A percentile compares a stretch with the other conserved stretches of the same genome.
These are phyloP conservation scores for Neodiprion fabricii DNA, from an alignment of 1,140 invertebrate genomes.

Conservation along the genomic window DNA sequence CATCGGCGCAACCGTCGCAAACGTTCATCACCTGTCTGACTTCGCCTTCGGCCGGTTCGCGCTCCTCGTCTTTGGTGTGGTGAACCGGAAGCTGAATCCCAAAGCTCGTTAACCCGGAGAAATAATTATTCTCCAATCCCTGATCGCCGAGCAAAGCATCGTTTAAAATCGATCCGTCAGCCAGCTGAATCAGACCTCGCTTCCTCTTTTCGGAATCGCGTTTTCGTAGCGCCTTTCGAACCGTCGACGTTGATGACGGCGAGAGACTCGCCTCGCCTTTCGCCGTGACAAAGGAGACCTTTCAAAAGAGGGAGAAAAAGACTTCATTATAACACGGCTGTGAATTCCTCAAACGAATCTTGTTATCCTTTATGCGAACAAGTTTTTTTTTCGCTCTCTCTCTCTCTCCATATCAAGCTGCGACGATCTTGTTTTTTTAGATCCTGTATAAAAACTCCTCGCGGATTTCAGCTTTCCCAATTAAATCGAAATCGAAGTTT, in stretches of 20 bases:
- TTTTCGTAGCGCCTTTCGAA: conserved; percentile 33
- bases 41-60: conserved; percentile 83
- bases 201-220: conserved; percentile 61
- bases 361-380: too few species aligned
- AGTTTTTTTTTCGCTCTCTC: too few species aligned
- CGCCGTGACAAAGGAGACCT: conserved; percentile 37
- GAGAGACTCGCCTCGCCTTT: conserved; percentile 7
- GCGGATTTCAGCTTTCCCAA: too few species aligned
- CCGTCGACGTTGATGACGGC: neutral
- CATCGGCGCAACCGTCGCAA: conserved; percentile 74
- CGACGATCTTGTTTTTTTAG: too few species aligned
- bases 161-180: conserved; percentile 71
- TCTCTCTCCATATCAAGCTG: too few species aligned
- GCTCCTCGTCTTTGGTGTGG: conserved; percentile 66
- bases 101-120: conserved; percentile 72
- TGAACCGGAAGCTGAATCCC: conserved; percentile 66
- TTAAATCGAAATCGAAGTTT: too few species aligned
- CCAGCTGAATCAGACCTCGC: conserved; percentile 68
- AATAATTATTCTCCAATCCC: conserved; percentile 46
- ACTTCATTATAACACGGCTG: neutral
- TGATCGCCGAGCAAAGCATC: conserved; percentile 62
- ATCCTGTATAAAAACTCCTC: too few species aligned
- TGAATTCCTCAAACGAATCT: too few species aligned
- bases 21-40: conserved; percentile 78
- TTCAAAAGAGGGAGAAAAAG: neutral